Percentiles rank a stretch among this genome's conserved stretches.
These are phyloP conservation scores for Drosophila aff. DNA, from an alignment of 1,140 invertebrate species.

Conservation along the genomic window DNA sequence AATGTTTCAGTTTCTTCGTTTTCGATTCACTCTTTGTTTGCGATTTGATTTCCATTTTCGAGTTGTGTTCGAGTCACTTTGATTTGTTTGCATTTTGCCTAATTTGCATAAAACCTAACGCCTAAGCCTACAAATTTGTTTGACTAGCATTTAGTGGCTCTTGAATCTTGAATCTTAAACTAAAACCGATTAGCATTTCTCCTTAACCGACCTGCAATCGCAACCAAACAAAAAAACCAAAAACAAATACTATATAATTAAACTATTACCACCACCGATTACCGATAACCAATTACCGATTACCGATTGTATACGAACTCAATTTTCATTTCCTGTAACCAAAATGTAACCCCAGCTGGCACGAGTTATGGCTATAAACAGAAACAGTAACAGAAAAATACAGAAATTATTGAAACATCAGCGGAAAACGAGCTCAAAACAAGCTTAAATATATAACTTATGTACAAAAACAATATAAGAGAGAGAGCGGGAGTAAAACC, in stretches of 20 bases:
- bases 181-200: slow-evolving; percentile 69
- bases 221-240: slow-evolving; percentile 35
- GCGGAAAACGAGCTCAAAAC: slow-evolving; percentile 34
- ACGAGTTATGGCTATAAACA: slow-evolving; percentile 85
- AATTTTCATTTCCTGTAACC: slow-evolving; percentile 74
- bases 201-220: slow-evolving; percentile 52
- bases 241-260: slow-evolving; percentile 39
- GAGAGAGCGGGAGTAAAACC: slow-evolving; percentile 2
- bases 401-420: slow-evolving; percentile 18
- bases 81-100: slow-evolving; percentile 73
- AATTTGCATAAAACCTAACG: slow-evolving; percentile 68
- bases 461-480: slow-evolving; percentile 37
- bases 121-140: slow-evolving; percentile 75
- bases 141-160: slow-evolving; percentile 80
- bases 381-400: slow-evolving; percentile 33
- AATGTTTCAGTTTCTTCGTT: slow-evolving; percentile 5
- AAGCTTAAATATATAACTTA: slow-evolving; percentile 29
- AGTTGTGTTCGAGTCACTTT: slow-evolving; percentile 31
- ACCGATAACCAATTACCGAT: slow-evolving; percentile 27
- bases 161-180: slow-evolving; percentile 56
- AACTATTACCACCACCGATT: slow-evolving; percentile 26
- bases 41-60: slow-evolving; percentile 25
- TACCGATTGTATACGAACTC: slow-evolving; percentile 67
- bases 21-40: slow-evolving; percentile 27
- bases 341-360: slow-evolving; percentile 87